Evolutionary conservation across 1,140 invertebrate genomes (phyloP), one percentile per base, ranked within the genome.

Genomic region (Centruroides sculpturatus): DNA sequence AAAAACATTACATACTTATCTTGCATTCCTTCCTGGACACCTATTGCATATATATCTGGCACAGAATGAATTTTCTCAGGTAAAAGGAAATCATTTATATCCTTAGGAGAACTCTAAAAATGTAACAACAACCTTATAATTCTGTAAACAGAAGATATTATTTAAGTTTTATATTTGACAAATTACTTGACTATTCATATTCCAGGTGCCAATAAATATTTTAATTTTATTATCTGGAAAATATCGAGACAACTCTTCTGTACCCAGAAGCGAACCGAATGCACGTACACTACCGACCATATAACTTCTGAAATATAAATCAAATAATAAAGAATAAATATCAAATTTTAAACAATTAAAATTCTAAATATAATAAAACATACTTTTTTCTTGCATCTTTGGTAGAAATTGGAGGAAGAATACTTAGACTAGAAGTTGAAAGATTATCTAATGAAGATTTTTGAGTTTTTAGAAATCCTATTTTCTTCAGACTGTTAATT

Each of bases 191-290:
- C 87, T 87, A 75, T 92, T 92, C 89, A 96, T 94, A 73, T 98
- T 98, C 92, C 92, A 97, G 5, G 90, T 92, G 11, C 89, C 90
- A 59, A 94, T 82, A 77, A 92, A 93, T 64, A 97, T 84, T 36
- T 69, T 85, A 0, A 95, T 75, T 75, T 89, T 84, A 66, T 87
- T 79, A 69, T 87, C 83, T 5, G 89, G 89, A 68, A 96, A 82
- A 35, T 89, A 85, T 71, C 87, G 83, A 66, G 89, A 84, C 51
- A 97, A 76, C 71, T 95, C 91, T 36, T 81, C 80, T 8, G 83
- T 77, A 9, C 91, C 89, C 3, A 95, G 73, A 12, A 95, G 71
- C 23, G 87, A 87, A 69, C 66, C 66, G 59, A 65, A 58, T 10
- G 35, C 4, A 6, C 60, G 51, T 12, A 57, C 58, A 23, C 55